Evolutionary conservation across 2,113 vertebrate species (phyloP), one percentile per base, ranked within the genome.

Genomic region (Prunella fulvescens): DNA sequence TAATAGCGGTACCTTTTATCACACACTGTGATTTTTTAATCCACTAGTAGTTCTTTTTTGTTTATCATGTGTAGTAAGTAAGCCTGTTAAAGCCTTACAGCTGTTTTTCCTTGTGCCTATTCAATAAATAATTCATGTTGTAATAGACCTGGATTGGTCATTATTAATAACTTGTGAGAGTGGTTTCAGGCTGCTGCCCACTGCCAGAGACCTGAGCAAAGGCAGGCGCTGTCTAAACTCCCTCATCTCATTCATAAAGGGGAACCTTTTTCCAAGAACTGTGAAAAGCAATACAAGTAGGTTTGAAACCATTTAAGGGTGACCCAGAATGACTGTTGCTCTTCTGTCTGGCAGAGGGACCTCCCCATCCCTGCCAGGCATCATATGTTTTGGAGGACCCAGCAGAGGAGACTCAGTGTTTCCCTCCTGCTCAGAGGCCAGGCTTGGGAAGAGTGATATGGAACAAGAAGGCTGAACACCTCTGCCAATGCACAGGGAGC

Each of bases 361-460:
- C 26, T 73, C 42, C 11, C 37, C n/a, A 15, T 13, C n/a, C 40
- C 47, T 66, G 44, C n/a, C 9, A 53, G 20, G 26, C 15, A 60
- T n/a, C 37, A 5, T 3, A 28, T 1, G 1, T 70, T 79, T 16
- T 31, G 5, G 10, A 79, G 26, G 9, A 35, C 5, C 12, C 70
- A 56, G 6, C 69, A 25, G 9, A 66, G 35, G 26, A 86, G 3
- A 39, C 19, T n/a, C n/a, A n/a, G n/a, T n/a, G n/a, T n/a, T 47
- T 66, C 31, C 57, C 11, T 37, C 12, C 40, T 60, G 57, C 77
- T 66, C 24, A 47, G 19, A 87, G 22, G 16, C 8, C 33, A 45
- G 25, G 33, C 11, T 31, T 42, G 17, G 20, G 33, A 69, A 54
- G 33, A 72, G 8, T 1, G 0, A n/a, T 24, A 66, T 0, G 10